Base-by-base conservation (phyloP, 2,113 vertebrate genomes). In the Calyptommatus sinebrachiatus region DNA sequence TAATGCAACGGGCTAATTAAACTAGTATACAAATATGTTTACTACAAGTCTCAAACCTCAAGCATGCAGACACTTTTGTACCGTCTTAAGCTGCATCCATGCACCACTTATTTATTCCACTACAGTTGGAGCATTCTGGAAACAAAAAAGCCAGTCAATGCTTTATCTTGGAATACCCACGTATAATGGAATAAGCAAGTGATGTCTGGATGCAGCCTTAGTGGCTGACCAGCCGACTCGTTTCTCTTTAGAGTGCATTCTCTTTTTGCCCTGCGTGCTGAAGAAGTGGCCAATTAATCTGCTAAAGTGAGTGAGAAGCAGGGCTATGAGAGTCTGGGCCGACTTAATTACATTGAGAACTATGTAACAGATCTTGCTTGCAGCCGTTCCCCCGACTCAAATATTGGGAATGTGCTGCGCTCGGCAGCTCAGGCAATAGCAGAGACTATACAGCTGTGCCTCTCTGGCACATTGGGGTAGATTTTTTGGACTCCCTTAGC, bases 331-430 rank as follows among this genome's bases (percentile, higher is more conserved):
- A 79, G 69, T 48, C 48, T 74, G 69, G 82, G 62, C 75, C 85
- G 66, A 66, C 81, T 78, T 61, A 84, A 73, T 82, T 88, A 83
- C 77, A 75, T 85, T 70, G 57, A 70, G 2, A 68, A 67, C 82
- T 82, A 83, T 31, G 57, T 1, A 73, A 69, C 74, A 35, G 80
- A 82, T 85, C 69, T 72, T 79, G 46, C 5, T 84, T 85, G 80
- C 69, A 86, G 4, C 74, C 80, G 16, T 57, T 57, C 20, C 70
- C 79, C 83, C 20, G 85, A 84, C 81, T 76, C 81, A 79, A 80
- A 82, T 77, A 81, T 82, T 81, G 74, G 83, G 86, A 88, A 90
- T 83, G 74, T 88, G 84, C 84, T 76, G 77, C 71, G 5, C 74
- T 72, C 9, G 31, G 35, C 88, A 81, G 72, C 68, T 26, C 0